phyloP scores from a whole-genome alignment of 2,888 invertebrate genomes.

The Globia sparganii region DNA sequence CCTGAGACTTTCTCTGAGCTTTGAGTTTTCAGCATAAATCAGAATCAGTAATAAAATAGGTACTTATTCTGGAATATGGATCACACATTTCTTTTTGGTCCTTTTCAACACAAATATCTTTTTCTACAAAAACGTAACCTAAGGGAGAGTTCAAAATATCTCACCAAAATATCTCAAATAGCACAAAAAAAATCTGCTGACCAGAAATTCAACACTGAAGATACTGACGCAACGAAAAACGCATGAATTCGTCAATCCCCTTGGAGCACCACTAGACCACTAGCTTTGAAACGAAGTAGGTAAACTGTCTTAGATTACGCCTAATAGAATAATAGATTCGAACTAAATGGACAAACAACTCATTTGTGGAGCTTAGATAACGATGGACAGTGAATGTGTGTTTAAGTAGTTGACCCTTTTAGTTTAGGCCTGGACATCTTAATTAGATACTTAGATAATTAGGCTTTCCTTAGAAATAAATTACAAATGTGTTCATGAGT shows the following conservation, averaged over 20 bases:
- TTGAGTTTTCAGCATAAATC: background rate
- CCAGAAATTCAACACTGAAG: background rate
- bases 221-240: background rate
- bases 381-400: background rate
- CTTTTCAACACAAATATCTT: background rate
- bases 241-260: constrained; percentile 6
- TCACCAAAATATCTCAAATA: too few species aligned
- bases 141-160: background rate
- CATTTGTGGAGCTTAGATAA: constrained; percentile 36
- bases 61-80: background rate
- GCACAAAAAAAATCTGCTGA: too few species aligned
- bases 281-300: constrained; percentile 17
- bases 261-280: constrained; percentile 23
- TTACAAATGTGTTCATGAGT: background rate
- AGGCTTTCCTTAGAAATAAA: background rate
- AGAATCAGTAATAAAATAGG: background rate
- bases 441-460: background rate
- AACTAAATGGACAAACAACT: constrained; percentile 38
- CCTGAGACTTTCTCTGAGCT: background rate
- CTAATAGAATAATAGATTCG: constrained; percentile 52
- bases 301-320: constrained; percentile 31
- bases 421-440: background rate
- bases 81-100: background rate
- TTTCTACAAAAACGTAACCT: background rate
- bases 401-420: background rate